Evolutionary conservation across 2,113 vertebrate species (phyloP).

Genomic region (Hippocampus zosterae): DNA sequence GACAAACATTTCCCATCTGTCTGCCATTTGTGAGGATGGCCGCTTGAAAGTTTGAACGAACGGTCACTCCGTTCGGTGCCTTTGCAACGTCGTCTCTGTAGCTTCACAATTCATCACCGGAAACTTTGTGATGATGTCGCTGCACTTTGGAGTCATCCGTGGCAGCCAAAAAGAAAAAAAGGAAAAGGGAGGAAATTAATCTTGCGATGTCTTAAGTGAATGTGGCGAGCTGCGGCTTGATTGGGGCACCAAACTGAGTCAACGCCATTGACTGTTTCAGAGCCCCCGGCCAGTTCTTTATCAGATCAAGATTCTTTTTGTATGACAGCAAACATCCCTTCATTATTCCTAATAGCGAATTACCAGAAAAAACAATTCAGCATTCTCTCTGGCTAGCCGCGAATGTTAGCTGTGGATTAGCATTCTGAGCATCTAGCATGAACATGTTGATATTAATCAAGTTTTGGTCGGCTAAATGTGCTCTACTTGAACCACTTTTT

Average conservation of each 20-base stretch:
- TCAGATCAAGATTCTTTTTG: no score
- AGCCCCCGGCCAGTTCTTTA: slow-evolving; percentile 67
- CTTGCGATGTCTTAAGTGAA: slow-evolving; percentile 78
- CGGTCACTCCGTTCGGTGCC: no score
- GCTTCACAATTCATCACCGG: not conserved
- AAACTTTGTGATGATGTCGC: not conserved
- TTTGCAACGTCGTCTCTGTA: not conserved
- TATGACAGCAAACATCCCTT: not conserved
- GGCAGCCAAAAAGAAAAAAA: slow-evolving; percentile 22
- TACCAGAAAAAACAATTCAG: not conserved
- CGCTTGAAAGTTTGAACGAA: no score
- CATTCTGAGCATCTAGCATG: not conserved
- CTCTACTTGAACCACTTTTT: not conserved
- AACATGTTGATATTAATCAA: not conserved
- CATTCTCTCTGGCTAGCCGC: not conserved
- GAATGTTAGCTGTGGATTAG: not conserved
- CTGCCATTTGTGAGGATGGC: no score
- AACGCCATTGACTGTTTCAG: slow-evolving; percentile 76
- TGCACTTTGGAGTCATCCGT: slow-evolving; percentile 10
- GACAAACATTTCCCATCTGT: no score
- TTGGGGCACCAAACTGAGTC: slow-evolving; percentile 79
- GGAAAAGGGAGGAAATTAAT: slow-evolving; percentile 63
- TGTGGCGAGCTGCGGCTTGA: slow-evolving; percentile 77
- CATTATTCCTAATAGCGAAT: not conserved
- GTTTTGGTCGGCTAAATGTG: not conserved